Base-by-base conservation (phyloP, 2,797 vertebrate genomes). In the Cheirogaleus major region DNA sequence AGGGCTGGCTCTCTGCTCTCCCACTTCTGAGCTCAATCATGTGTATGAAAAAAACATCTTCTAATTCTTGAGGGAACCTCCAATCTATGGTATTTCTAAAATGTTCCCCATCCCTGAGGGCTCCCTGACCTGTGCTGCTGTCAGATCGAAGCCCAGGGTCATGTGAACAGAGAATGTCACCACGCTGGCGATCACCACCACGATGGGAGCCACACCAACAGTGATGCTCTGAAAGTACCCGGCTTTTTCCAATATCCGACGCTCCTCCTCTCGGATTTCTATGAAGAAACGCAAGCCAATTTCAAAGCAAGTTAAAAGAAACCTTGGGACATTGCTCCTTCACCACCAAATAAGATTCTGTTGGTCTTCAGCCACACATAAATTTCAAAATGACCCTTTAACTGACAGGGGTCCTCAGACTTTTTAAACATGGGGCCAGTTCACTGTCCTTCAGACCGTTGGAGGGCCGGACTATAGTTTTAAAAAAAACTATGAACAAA, bases 161-260 rank as follows among this genome's bases (percentile, higher is more conserved):
- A 99, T 99, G 97, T 99, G 99, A 88, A 99, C 98, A 67, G 99
- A 99, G 98, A 99, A 99, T 0, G 99, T 99, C 81, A 99, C 99
- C 95, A 99, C 99, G 0, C 99, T 99, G 98, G 99, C 99, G 11
- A 99, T 99, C 93, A 99, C 99, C 5, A 99, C 99, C 0, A 99
- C 99, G 0, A 99, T 99, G 55, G 99, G 99, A 87, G 99, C 99
- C 98, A 99, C 99, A 0, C 99, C 99, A 12, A 99, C 99, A 0
- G 99, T 99, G 98, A 99, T 99, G 98, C 99, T 99, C 98, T 99
- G 99, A 96, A 99, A 99, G 98, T 99, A 99, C 63, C 99, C 99
- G 0, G 99, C 99, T 67, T 98, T 98, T 90, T 99, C 99, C 95
- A 99, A 91, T 78, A 99, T 99, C 78, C 98, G 98, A 1, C 99